Percentiles rank a stretch among this genome's conserved stretches.
Conservation (phyloP, 2,113 vertebrate genomes). For the Gallinago jamesoni region DNA sequence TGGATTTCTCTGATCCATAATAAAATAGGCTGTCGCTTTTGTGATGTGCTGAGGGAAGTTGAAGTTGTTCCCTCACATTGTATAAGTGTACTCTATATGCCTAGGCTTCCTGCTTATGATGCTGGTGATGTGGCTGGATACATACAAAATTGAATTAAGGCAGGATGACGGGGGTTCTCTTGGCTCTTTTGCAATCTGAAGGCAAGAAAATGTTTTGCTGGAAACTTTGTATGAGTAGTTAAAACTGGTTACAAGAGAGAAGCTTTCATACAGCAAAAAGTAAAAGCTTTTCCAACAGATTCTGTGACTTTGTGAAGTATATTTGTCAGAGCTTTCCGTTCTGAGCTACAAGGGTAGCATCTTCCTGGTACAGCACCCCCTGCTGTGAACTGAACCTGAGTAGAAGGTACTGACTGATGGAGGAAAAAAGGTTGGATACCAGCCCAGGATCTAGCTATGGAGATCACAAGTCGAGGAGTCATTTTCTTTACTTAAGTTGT, state of each 20-base stretch:
- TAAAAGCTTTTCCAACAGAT: not conserved
- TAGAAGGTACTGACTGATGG: not conserved
- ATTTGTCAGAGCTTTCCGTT: not conserved
- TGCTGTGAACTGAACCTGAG: not conserved
- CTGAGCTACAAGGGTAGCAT: not conserved
- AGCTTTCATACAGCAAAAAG: not conserved
- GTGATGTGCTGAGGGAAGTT: not conserved
- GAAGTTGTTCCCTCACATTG: not conserved
- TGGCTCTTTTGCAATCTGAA: not conserved
- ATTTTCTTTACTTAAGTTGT: not conserved
- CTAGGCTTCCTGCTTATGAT: not conserved
- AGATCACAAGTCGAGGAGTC: not conserved
- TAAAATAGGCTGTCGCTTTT: not conserved
- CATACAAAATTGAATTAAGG: not conserved
- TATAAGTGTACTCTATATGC: not conserved
- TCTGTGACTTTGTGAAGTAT: accelerated
- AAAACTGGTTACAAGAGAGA: not conserved
- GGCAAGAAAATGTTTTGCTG: not conserved
- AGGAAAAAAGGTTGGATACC: not conserved
- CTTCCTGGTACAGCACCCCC: not conserved
- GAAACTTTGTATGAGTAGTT: not conserved
- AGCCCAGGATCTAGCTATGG: not conserved
- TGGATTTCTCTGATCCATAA: not conserved
- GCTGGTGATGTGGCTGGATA: not conserved
- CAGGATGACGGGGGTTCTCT: not conserved